phyloP scores from a whole-genome alignment of 2,797 vertebrate species.

The Chiloscyllium punctatum region DNA sequence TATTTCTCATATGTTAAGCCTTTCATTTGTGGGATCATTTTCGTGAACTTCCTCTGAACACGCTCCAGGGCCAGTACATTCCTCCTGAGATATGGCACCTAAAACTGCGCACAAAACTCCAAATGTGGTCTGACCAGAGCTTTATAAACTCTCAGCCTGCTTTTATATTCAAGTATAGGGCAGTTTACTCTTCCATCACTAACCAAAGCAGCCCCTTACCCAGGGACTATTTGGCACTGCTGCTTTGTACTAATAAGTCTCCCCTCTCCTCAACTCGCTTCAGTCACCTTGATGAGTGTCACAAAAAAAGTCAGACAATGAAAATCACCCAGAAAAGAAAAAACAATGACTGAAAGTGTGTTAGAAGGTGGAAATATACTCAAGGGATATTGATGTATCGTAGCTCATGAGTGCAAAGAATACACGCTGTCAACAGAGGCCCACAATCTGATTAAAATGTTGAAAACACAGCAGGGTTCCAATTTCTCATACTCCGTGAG shows the following conservation, averaged over 20 bases:
- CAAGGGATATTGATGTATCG: not conserved
- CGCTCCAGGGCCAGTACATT: too few species aligned
- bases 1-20: too few species aligned
- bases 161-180: not conserved
- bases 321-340: not conserved
- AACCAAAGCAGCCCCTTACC: not conserved
- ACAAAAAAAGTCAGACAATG: not conserved
- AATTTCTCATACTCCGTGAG: not conserved
- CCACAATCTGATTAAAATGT: not conserved
- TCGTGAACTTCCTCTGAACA: too few species aligned
- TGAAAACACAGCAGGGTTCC: not conserved
- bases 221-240: not conserved
- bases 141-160: too few species aligned
- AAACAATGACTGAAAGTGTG: not conserved
- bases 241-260: not conserved
- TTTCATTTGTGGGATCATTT: too few species aligned
- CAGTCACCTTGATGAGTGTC: not conserved
- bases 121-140: too few species aligned
- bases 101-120: too few species aligned
- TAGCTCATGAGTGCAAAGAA: not conserved
- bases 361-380: not conserved
- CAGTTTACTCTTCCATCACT: not conserved
- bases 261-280: not conserved
- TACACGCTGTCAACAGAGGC: not conserved
- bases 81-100: too few species aligned